phyloP scores from a whole-genome alignment of 2,797 vertebrate genomes.

The Chiroxiphia lanceolata region DNA sequence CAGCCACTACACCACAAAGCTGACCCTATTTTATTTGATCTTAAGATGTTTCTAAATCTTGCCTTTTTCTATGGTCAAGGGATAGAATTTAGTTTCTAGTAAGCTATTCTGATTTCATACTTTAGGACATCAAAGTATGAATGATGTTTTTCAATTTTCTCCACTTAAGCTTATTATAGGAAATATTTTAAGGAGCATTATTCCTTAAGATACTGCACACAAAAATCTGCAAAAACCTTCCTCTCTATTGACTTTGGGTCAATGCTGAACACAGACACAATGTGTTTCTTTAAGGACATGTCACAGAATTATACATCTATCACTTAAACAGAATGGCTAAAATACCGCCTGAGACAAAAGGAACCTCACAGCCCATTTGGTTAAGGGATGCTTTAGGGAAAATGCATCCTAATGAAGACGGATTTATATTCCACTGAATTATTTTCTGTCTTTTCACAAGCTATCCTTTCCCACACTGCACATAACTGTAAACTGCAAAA shows the following conservation, averaged over 20 bases:
- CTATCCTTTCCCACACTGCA: not conserved
- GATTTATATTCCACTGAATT: not conserved
- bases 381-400: not conserved
- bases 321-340: not conserved
- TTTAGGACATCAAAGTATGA: conserved; percentile 74
- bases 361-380: not conserved
- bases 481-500: not conserved
- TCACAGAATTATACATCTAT: not conserved
- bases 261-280: not conserved
- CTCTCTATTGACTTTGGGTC: conserved; percentile 10
- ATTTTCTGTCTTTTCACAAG: not conserved
- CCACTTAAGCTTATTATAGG: conserved; percentile 72
- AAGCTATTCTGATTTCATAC: conserved; percentile 72
- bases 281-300: not conserved
- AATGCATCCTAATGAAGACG: not conserved
- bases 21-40: not conserved
- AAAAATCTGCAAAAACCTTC: conserved; percentile 37
- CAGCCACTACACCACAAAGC: not conserved
- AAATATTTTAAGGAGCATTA: conserved; percentile 63
- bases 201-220: conserved; percentile 56
- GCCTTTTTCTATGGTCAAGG: not conserved
- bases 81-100: conserved; percentile 30
- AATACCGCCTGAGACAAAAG: not conserved
- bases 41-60: conserved; percentile 56
- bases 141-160: conserved; percentile 69